Evolutionary conservation across 1,140 invertebrate species (phyloP).

Genomic region (Colletes latitarsis): DNA sequence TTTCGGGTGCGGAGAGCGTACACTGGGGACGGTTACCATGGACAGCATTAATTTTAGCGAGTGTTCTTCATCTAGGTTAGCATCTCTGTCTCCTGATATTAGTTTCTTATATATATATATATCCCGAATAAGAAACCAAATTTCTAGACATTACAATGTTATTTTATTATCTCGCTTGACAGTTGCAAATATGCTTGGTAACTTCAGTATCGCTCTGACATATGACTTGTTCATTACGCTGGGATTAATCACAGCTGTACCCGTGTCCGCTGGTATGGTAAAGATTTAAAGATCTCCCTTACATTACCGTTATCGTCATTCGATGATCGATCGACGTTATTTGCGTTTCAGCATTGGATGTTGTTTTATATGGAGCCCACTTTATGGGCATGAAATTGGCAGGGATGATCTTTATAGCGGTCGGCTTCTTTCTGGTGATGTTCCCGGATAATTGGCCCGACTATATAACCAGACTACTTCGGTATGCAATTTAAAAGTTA

Average conservation of each 20-base stretch:
- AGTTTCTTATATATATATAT: not conserved
- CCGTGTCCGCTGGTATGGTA: constrained; percentile 91
- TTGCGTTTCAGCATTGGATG: constrained; percentile 89
- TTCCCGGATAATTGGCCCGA: constrained; percentile 98
- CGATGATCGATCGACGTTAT: not conserved
- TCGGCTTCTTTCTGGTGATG: constrained; percentile 96
- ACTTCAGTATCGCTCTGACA: constrained; percentile 94
- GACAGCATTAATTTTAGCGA: constrained; percentile 89
- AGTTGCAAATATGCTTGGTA: constrained; percentile 95
- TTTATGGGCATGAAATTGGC: constrained; percentile 97
- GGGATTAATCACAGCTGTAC: constrained; percentile 94
- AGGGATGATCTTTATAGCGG: constrained; percentile 93
- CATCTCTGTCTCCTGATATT: not conserved
- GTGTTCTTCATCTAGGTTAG: constrained; percentile 87
- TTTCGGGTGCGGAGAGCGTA: constrained; percentile 91
- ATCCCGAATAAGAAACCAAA: not conserved
- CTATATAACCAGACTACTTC: constrained; percentile 92
- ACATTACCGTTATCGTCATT: not conserved
- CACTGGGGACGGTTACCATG: constrained; percentile 90
- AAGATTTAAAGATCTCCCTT: not conserved
- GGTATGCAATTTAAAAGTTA: constrained; percentile 83
- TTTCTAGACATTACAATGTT: not conserved
- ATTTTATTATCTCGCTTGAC: constrained; percentile 75
- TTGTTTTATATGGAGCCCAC: constrained; percentile 90
- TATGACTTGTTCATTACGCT: constrained; percentile 96